Percentiles rank a stretch among this genome's conserved stretches.
Conservation (phyloP, 1,140 invertebrate genomes). For the Pissodes strobi region DNA sequence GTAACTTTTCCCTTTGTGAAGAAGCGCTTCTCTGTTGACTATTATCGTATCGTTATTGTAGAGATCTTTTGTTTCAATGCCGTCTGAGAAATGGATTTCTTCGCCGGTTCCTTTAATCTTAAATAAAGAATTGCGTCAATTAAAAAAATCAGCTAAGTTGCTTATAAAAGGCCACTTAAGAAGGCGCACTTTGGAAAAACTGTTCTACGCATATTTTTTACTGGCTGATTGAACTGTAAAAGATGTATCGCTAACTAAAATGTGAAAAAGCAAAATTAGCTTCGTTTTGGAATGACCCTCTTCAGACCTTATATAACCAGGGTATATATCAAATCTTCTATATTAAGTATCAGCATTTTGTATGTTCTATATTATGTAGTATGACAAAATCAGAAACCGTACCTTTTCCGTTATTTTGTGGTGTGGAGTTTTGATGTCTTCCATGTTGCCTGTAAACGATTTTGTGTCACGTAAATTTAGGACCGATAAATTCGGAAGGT, state of each 20-base stretch:
- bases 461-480: conserved; percentile 39
- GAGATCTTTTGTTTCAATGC: conserved; percentile 36
- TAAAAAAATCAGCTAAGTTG: neutral
- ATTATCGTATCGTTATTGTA: conserved; percentile 20
- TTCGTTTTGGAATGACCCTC: too few species aligned
- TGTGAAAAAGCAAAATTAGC: too few species aligned
- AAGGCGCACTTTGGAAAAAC: too few species aligned
- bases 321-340: too few species aligned
- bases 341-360: too few species aligned
- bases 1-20: conserved; percentile 27
- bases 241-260: too few species aligned
- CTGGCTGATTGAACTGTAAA: too few species aligned
- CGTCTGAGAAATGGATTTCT: conserved; percentile 8
- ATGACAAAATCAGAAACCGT: too few species aligned
- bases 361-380: too few species aligned
- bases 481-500: neutral
- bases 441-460: conserved; percentile 33
- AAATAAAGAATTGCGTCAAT: conserved; percentile 6
- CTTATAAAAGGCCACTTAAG: too few species aligned
- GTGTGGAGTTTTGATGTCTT: conserved; percentile 20
- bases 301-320: too few species aligned
- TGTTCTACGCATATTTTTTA: too few species aligned
- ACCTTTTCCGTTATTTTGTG: conserved; percentile 10
- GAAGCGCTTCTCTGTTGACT: conserved; percentile 26
- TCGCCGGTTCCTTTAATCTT: conserved; percentile 13